Base-by-base conservation (phyloP, 1,140 invertebrate species). In the Plodia interpunctella region DNA sequence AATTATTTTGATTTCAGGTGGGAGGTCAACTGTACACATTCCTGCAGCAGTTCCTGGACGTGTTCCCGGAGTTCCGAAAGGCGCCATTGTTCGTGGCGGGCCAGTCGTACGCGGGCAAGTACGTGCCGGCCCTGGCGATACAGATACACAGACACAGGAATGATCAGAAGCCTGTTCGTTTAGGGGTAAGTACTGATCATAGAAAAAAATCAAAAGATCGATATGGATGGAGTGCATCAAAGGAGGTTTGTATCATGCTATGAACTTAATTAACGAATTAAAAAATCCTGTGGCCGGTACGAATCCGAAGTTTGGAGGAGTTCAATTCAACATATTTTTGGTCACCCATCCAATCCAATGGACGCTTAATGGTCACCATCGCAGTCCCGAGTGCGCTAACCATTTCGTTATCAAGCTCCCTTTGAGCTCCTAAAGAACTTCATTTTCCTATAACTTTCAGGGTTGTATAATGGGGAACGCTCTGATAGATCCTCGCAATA, bases 51-150 rank as follows among this genome's bases (percentile, higher is more conserved):
- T 94, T 95, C 69, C 93, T 94, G 68, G 68, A 89, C 49, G 63
- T 95, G 15, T 95, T 94, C 64, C 92, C 92, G 0, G 90, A 94
- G 38, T 73, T 93, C 5, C 88, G 89, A 63, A 60, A 66, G 0
- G 94, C 92, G 70, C 90, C 92, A 19, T 93, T 95, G 58, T 95
- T 91, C 77, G 88, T 96, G 0, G 92, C 93, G 25, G 96, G 96
- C 5, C 94, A 96, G 86, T 96, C 95, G 2, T 96, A 96, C 78
- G 95, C 91, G 6, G 95, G 95, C 21, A 93, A 93, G 74, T 95
- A 95, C 80, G 92, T 95, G 0, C 94, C 95, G 8, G 93, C 93
- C 0, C 79, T 95, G 15, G 90, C 92, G 74, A 87, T 53, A 87
- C 92, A 59, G 93, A 94, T 82, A 15, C 70, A 87, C 87, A 53